Evolutionary conservation across 1,140 invertebrate species (phyloP).

Genomic region (Heliconius eleuchia): DNA sequence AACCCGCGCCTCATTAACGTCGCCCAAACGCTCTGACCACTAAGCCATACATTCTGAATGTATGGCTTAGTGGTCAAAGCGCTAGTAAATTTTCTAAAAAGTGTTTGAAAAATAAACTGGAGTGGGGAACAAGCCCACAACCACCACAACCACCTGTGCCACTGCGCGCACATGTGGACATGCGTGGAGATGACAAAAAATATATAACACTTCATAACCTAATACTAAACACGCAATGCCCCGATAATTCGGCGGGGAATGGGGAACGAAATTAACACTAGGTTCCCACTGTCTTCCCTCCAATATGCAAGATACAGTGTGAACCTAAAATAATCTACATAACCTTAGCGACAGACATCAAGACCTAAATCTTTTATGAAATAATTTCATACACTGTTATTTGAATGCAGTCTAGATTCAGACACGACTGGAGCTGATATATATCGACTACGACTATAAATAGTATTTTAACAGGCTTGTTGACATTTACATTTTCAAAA

Average conservation of each 20-base stretch:
- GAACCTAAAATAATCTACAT: background rate
- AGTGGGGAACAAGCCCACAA: too few species aligned
- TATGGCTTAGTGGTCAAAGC: too few species aligned
- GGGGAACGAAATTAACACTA: too few species aligned
- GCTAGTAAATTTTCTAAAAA: too few species aligned
- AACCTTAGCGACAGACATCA: slow-evolving; percentile 4
- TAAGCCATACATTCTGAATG: too few species aligned
- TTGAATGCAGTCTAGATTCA: slow-evolving; percentile 3
- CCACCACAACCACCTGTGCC: too few species aligned
- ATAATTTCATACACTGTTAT: background rate
- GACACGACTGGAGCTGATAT: slow-evolving; percentile 1
- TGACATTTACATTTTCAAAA: background rate
- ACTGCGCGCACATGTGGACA: background rate
- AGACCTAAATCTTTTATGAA: slow-evolving; percentile 6
- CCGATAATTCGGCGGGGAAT: too few species aligned
- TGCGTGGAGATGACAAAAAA: background rate
- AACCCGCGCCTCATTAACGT: too few species aligned
- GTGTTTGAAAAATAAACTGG: too few species aligned
- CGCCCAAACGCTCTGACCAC: too few species aligned
- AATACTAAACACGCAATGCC: too few species aligned
- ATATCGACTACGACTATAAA: background rate
- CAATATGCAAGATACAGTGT: background rate
- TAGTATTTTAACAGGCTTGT: background rate
- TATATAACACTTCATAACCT: too few species aligned
- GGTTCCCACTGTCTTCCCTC: background rate